Base-by-base conservation (phyloP, 2,797 vertebrate species). In the Enteromius treurensis region DNA sequence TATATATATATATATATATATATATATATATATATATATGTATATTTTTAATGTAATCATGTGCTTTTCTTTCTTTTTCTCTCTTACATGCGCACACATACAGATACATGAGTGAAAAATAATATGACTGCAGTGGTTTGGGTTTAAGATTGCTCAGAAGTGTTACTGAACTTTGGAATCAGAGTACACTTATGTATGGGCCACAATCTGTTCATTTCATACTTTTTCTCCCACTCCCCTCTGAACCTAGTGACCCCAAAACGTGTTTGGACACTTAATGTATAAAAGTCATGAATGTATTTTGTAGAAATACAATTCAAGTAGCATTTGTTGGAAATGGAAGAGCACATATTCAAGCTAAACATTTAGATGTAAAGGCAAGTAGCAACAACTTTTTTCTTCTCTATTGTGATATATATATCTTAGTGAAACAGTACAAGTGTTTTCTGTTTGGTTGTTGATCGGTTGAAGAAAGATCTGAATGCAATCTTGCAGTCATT, bases 221-320 rank as follows among this genome's bases (percentile, higher is more conserved):
- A 84, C 81, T n/a, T 47, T 76, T 47, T 60, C 32, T 51, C 15
- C 81, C 76, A 70, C 34, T 82, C 88, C 15, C 92, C 91, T 88
- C 86, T 86, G 65, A 74, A 88, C 91, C 88, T 87, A 26, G 19
- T 37, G 19, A 42, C 29, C 37, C 17, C 68, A 32, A 68, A 78
- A 51, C n/a, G n/a, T 37, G n/a, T 77, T 60, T 60, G 55, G 29
- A 71, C 65, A 32, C 10, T 49, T 47, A 77, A 77, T 32, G 14
- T 70, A 29, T 80, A 34, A 70, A 26, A 15, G 23, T 82, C 71
- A 82, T 21, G n/a, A 19, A 23, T 6, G 13, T 15, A 45, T 49
- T 49, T 65, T 64, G 29, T 32, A 65, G 15, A 65, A 65, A 55
- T 55, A 21, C n/a, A 69, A 11, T 7, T n/a, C 34, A 42, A 21